Conservation (phyloP, 2,888 invertebrate genomes). For the Oscheius sp. region DNA sequence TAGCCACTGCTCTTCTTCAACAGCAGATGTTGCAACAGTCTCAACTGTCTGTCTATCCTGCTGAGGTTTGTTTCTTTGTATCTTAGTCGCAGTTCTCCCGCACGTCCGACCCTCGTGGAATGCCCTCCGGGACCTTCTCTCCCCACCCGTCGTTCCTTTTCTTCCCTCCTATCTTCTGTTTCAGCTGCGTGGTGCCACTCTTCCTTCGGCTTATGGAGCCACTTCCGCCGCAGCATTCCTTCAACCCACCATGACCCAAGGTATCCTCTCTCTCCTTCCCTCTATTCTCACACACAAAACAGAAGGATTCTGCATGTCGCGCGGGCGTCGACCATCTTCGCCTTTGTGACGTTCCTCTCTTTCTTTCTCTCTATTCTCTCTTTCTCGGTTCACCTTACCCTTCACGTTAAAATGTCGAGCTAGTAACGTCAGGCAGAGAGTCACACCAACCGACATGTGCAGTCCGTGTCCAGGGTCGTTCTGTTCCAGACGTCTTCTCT, state of each 20-base stretch:
- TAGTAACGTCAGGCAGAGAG: conserved; percentile 14
- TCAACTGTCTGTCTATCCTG: conserved; percentile 41
- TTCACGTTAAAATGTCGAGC: conserved; percentile 34
- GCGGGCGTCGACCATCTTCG: conserved; percentile 14
- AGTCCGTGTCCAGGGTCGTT: conserved; percentile 1
- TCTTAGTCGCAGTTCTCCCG: conserved; percentile 15
- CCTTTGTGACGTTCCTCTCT: conserved; percentile 5
- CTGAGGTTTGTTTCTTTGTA: conserved; percentile 28
- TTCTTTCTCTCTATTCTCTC: conserved; percentile 23
- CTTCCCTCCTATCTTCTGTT: conserved; percentile 35
- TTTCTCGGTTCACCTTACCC: conserved; percentile 31
- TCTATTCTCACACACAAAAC: conserved; percentile 1
- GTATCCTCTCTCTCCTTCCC: conserved; percentile 26
- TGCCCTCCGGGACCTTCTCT: conserved; percentile 11
- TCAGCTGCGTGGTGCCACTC: conserved; percentile 35
- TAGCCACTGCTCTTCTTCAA: conserved; percentile 25
- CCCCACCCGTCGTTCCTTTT: conserved; percentile 21
- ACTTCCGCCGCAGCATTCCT: conserved; percentile 24
- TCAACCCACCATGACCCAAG: conserved; percentile 33
- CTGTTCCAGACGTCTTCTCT: not conserved
- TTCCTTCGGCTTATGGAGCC: conserved; percentile 30
- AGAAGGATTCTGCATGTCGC: conserved; percentile 28
- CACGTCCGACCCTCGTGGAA: conserved; percentile 23
- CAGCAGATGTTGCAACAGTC: conserved; percentile 55
- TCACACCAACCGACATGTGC: conserved; percentile 27